These are phyloP conservation scores for Sardinella longiceps DNA, from an alignment of 2,797 vertebrate genomes.

Conservation along the genomic window DNA sequence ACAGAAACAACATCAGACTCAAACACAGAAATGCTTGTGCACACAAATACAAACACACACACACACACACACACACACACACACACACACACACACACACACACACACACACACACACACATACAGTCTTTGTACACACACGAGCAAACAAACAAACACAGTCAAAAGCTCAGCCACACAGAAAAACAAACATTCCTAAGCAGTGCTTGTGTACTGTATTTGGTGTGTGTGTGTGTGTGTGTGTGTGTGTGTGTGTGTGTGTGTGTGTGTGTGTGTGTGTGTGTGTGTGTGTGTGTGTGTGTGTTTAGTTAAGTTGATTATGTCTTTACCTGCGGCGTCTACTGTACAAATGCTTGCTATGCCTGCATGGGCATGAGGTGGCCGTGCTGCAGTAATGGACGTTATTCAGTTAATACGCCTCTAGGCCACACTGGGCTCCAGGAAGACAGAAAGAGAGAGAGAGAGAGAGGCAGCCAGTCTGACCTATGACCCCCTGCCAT, in stretches of 20 bases:
- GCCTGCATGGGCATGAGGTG: not conserved
- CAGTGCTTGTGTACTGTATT: too few relatives aligned
- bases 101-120: not conserved
- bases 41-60: too few relatives aligned
- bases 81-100: constrained; percentile 15
- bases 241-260: not conserved
- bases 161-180: not conserved
- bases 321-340: not conserved
- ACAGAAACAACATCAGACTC: not conserved
- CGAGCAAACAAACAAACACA: not conserved
- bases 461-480: not conserved
- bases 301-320: not conserved
- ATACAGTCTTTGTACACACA: not conserved
- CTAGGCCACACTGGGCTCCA: not conserved
- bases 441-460: too few relatives aligned
- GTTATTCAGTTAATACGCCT: not conserved
- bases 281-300: not conserved
- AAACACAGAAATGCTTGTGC: not conserved
- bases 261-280: not conserved
- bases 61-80: not conserved
- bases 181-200: not conserved
- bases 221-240: not conserved
- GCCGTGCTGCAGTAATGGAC: not conserved
- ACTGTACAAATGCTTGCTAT: not conserved
- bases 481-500: not conserved